Base-by-base conservation (phyloP, 2,888 invertebrate species). In the Lasiommata megera region DNA sequence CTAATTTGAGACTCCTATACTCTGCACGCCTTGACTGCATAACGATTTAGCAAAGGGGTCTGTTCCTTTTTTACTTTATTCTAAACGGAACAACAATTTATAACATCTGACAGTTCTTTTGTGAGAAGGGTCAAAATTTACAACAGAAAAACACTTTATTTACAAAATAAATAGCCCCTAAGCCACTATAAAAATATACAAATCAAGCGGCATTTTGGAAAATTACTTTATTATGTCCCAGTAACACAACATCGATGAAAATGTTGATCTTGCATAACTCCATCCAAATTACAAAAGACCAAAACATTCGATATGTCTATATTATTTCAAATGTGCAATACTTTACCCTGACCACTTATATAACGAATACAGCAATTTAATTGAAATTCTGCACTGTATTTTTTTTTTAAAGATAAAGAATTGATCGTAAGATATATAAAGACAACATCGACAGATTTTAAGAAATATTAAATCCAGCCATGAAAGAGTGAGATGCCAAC, bases 251-350 rank as follows among this genome's bases (percentile, higher is more conserved):
- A n/a, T n/a, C n/a, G n/a, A n/a, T n/a, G n/a, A n/a, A n/a, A n/a
- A n/a, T n/a, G n/a, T n/a, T n/a, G n/a, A n/a, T n/a, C n/a, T n/a
- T 43, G 43, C 43, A 43, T 43, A 37, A 37, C 16, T 41, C 31
- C 34, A 43, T 34, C 28, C 43, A 31, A 43, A 36, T 1, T 7
- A 34, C 17, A 54, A 6, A 14, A 48, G 52, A 53, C 44, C 31
- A 29, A 17, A 59, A 62, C 48, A 47, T 59, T 53, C 58, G 63
- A 65, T 63, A 62, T 66, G 64, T 63, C 62, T 61, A 60, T 60
- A 43, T 51, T 36, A 46, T 28, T 31, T 40, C 34, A 43, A 34
- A 55, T 43, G 50, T 53, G 53, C 56, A 53, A 54, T 58, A 56
- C 54, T 54, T 58, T 62, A 62, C 60, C 60, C 60, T 62, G 62